Percentiles rank a stretch among this genome's conserved stretches.
Evolutionary conservation across 2,888 invertebrate species (phyloP).

Genomic region (Slavum lentiscoides): DNA sequence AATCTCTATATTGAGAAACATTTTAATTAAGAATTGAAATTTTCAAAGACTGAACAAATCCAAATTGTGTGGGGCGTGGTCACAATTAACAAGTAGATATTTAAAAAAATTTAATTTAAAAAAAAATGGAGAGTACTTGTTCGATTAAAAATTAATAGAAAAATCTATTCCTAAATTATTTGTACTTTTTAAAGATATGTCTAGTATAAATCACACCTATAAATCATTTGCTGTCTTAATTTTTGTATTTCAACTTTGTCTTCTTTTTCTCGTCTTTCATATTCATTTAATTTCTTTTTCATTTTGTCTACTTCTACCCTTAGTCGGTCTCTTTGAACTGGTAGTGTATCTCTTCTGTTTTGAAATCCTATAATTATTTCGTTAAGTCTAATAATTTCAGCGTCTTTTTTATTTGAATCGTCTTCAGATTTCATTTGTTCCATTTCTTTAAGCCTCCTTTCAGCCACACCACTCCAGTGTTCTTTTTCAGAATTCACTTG

Average conservation of each 20-base stretch:
- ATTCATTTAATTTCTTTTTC: conserved; percentile 60
- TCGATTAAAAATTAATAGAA: too few species aligned
- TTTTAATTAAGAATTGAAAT: too few species aligned
- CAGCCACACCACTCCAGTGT: conserved; percentile 69
- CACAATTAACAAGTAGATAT: too few species aligned
- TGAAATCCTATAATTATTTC: conserved; percentile 61
- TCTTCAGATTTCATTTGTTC: conserved; percentile 66
- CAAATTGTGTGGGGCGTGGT: too few species aligned
- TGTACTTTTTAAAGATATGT: too few species aligned
- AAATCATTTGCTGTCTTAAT: conserved; percentile 61
- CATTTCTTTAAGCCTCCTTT: conserved; percentile 66
- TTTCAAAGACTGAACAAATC: too few species aligned
- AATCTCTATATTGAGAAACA: too few species aligned
- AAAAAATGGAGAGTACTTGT: too few species aligned
- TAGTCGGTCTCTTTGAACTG: conserved; percentile 56
- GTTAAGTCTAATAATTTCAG: conserved; percentile 60
- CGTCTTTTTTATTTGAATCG: conserved; percentile 65
- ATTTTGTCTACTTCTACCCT: conserved; percentile 60
- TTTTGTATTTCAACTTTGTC: conserved; percentile 62
- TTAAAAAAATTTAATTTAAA: too few species aligned
- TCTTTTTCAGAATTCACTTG: conserved; percentile 63
- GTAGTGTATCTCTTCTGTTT: conserved; percentile 57
- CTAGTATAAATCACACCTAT: conserved; percentile 56
- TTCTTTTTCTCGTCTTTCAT: conserved; percentile 57
- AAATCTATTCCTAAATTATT: too few species aligned